Conservation (phyloP, 2,797 vertebrate genomes). For the Thaleichthys pacificus region DNA sequence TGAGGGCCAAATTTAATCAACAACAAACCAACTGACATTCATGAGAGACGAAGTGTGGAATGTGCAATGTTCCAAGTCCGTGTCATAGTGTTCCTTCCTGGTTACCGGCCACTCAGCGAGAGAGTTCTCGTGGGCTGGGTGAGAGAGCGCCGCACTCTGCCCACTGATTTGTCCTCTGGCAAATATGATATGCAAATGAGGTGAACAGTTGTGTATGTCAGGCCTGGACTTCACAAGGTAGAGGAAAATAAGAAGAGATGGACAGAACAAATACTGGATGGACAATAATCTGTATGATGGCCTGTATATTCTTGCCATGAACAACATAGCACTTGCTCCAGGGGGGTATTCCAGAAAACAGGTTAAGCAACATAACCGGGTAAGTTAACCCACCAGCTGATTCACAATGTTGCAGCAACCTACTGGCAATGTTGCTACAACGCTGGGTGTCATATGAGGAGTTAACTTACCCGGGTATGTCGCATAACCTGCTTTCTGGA, state of each 20-base stretch:
- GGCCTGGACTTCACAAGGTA: not conserved
- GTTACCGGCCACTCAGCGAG: slow-evolving; percentile 67
- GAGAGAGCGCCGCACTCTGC: slow-evolving; percentile 71
- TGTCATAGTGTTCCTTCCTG: slow-evolving; percentile 69
- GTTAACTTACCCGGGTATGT: too few relatives aligned
- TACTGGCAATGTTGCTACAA: too few relatives aligned
- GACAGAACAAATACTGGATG: not conserved
- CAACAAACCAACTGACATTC: slow-evolving; percentile 42
- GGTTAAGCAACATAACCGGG: too few relatives aligned
- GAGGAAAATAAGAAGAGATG: not conserved
- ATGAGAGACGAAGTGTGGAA: slow-evolving; percentile 64
- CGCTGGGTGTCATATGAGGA: too few relatives aligned
- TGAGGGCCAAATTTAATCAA: not conserved
- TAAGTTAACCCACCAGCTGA: too few relatives aligned
- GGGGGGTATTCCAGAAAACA: too few relatives aligned
- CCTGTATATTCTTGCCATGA: too few relatives aligned
- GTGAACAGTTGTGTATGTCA: not conserved
- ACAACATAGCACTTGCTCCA: too few relatives aligned
- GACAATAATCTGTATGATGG: too few relatives aligned
- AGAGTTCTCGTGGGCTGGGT: slow-evolving; percentile 72
- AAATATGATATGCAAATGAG: slow-evolving; percentile 39
- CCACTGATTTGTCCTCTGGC: slow-evolving; percentile 70
- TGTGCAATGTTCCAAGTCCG: slow-evolving; percentile 58
- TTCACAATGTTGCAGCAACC: too few relatives aligned
- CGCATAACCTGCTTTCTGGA: too few relatives aligned